These are phyloP conservation scores for Phycodurus eques DNA, from an alignment of 2,113 vertebrate genomes.

Conservation along the genomic window DNA sequence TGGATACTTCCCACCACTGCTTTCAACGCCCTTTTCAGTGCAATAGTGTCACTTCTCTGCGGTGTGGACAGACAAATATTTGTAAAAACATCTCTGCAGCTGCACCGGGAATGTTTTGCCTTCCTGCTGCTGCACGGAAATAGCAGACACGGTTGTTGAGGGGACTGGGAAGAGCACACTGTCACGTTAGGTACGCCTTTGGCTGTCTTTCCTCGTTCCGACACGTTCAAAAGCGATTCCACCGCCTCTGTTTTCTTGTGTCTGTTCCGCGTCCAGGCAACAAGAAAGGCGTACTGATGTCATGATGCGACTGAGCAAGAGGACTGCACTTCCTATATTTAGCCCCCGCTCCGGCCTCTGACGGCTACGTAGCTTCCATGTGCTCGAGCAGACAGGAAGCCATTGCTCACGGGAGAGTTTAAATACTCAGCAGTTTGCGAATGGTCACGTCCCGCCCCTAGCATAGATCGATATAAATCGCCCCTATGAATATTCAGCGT, in stretches of 20 bases:
- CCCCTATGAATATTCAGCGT: background rate
- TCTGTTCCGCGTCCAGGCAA: slow-evolving; percentile 55
- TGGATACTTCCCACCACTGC: background rate
- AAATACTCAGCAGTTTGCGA: background rate
- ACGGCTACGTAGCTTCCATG: slow-evolving; percentile 39
- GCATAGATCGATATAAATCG: background rate
- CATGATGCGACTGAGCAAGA: slow-evolving; percentile 33
- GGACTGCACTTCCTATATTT: slow-evolving; percentile 59
- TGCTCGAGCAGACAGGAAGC: slow-evolving; percentile 34
- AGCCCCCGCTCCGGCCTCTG: slow-evolving; percentile 28
- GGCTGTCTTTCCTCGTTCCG: background rate
- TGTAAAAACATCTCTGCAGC: slow-evolving; percentile 48
- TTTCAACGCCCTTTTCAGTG: background rate
- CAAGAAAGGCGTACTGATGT: slow-evolving; percentile 52
- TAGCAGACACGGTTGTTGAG: slow-evolving; percentile 45
- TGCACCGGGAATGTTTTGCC: slow-evolving; percentile 41
- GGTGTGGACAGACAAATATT: slow-evolving; percentile 35
- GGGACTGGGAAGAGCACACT: background rate
- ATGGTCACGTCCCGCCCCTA: background rate
- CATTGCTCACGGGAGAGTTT: slow-evolving; percentile 19
- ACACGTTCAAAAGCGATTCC: background rate
- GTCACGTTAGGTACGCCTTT: background rate
- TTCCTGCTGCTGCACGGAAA: slow-evolving; percentile 43
- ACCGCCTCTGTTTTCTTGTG: slow-evolving; percentile 56
- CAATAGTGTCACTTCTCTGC: slow-evolving; percentile 14